Conservation (phyloP, 2,113 vertebrate species). For the Silurus asotus region DNA sequence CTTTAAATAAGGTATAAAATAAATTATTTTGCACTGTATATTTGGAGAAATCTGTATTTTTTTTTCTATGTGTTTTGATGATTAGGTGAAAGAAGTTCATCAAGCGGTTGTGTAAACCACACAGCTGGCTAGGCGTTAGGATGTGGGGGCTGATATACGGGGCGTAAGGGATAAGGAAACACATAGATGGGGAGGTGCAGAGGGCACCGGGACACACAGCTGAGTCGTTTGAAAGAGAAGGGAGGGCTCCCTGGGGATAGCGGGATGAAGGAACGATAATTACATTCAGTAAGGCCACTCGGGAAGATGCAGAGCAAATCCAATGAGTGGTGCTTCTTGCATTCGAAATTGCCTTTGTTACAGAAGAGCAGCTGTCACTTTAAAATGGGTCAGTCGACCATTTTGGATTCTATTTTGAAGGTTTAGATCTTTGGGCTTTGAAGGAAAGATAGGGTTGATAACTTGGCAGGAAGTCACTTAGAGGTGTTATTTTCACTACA, state of each 20-base stretch:
- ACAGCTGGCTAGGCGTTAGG: constrained; percentile 33
- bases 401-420: constrained; percentile 37
- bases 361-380: constrained; percentile 58
- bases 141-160: constrained; percentile 25
- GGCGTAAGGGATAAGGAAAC: constrained; percentile 27
- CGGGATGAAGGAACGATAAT: constrained; percentile 52
- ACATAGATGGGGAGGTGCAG: constrained; percentile 14
- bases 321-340: constrained; percentile 53
- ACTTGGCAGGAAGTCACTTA: neutral
- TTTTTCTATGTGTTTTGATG: neutral
- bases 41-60: neutral
- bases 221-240: constrained; percentile 32
- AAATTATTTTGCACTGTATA: neutral
- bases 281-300: constrained; percentile 55
- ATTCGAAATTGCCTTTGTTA: constrained; percentile 59
- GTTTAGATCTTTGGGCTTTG: constrained; percentile 20
- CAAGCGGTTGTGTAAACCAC: neutral
- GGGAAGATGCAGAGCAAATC: constrained; percentile 52
- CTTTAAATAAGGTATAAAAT: no score
- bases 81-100: neutral
- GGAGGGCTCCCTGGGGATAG: constrained; percentile 50
- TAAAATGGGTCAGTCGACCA: constrained; percentile 40
- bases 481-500: neutral
- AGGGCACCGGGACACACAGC: constrained; percentile 38
- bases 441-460: constrained; percentile 20